Conservation (phyloP, 2,797 vertebrate genomes). For the Yasuhikotakia modesta region DNA sequence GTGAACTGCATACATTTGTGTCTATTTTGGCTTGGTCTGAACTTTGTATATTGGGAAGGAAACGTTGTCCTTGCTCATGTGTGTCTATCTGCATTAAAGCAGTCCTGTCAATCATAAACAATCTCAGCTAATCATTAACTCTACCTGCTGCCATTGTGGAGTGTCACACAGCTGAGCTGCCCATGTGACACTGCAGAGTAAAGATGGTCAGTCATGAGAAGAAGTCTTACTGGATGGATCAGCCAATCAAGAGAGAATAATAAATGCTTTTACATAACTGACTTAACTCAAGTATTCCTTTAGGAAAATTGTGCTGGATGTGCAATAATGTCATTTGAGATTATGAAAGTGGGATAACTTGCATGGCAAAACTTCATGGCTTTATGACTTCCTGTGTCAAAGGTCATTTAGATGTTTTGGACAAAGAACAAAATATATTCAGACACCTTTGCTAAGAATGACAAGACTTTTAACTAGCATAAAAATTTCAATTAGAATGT, state of each 20-base stretch:
- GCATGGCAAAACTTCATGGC: constrained; percentile 29
- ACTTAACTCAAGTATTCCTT: background rate
- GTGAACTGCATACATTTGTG: constrained; percentile 45
- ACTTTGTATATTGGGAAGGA: constrained; percentile 71
- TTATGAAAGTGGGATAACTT: constrained; percentile 33
- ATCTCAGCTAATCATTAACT: constrained; percentile 73
- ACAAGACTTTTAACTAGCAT: too few relatives aligned
- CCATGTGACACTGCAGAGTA: constrained; percentile 62
- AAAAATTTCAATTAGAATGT: too few relatives aligned
- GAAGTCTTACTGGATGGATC: background rate
- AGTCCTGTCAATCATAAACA: constrained; percentile 56
- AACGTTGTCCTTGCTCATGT: constrained; percentile 52
- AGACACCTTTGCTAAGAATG: too few relatives aligned
- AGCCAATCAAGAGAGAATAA: constrained; percentile 1
- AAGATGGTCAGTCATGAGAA: constrained; percentile 3
- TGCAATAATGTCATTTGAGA: background rate
- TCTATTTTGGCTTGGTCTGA: constrained; percentile 53
- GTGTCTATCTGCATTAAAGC: constrained; percentile 61
- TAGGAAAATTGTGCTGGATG: background rate
- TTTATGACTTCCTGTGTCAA: constrained; percentile 46
- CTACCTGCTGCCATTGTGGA: constrained; percentile 57
- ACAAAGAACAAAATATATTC: too few relatives aligned
- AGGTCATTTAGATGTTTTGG: constrained; percentile 43
- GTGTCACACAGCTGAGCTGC: constrained; percentile 56
- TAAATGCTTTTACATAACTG: background rate